A percentile compares a stretch with the other conserved stretches of the same genome.
Conservation (phyloP, 2,888 invertebrate genomes). For the Zhengitettix transpicula region DNA sequence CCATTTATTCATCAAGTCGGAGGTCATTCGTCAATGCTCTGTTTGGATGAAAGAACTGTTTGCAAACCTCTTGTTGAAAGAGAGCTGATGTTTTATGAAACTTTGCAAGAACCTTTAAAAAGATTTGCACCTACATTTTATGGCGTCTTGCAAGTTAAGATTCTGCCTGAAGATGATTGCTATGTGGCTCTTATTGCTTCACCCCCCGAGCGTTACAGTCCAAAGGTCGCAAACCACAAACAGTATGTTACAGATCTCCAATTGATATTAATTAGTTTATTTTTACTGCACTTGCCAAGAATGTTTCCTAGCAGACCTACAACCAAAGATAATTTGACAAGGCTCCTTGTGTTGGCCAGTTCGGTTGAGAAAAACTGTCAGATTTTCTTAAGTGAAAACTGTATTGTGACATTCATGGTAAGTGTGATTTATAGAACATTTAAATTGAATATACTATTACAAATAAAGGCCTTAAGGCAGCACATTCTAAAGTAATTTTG, state of each 20-base stretch:
- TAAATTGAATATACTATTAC: too few species aligned
- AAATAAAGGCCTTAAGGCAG: too few species aligned
- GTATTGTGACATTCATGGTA: constrained; percentile 9
- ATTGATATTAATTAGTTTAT: too few species aligned
- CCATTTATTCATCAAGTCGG: constrained; percentile 38
- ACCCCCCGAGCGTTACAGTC: constrained; percentile 20
- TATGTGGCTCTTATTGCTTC: constrained; percentile 29
- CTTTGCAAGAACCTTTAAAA: constrained; percentile 30
- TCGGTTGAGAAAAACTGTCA: too few species aligned
- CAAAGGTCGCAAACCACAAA: constrained; percentile 1
- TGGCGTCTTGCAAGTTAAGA: constrained; percentile 27
- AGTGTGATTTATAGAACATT: constrained; percentile 1
- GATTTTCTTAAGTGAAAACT: constrained; percentile 1
- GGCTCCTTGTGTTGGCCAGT: too few species aligned
- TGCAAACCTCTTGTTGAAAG: constrained; percentile 35
- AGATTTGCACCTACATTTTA: constrained; percentile 34
- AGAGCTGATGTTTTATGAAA: constrained; percentile 35
- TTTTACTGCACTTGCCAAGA: constrained; percentile 8
- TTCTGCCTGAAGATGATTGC: constrained; percentile 30
- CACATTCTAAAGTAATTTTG: too few species aligned
- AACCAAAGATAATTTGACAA: too few species aligned
- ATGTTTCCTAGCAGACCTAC: constrained; percentile 6
- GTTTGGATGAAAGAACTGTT: constrained; percentile 31
- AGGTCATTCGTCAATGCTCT: constrained; percentile 34
- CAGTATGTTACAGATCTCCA: neutral